Evolutionary conservation across 1,140 invertebrate species (phyloP).

Genomic region (Scaptomyza montana): DNA sequence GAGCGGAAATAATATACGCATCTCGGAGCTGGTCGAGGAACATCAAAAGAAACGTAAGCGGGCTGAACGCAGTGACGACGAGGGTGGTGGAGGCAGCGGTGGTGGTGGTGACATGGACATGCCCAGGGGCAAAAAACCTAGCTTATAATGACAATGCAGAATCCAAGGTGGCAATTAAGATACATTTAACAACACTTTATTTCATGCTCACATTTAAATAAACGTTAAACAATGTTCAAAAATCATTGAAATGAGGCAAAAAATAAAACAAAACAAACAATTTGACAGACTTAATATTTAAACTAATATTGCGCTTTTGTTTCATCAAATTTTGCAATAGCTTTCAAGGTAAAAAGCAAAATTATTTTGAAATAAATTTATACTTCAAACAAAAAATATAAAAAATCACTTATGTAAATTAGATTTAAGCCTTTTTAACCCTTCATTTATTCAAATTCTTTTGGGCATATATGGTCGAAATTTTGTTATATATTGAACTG

Average conservation of each 20-base stretch:
- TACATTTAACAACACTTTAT: slow-evolving; percentile 53
- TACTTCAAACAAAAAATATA: too few species aligned
- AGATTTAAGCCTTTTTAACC: too few species aligned
- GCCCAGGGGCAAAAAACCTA: slow-evolving; percentile 60
- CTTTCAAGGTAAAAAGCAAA: too few species aligned
- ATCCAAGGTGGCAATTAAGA: neutral
- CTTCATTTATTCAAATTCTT: too few species aligned
- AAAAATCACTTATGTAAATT: too few species aligned
- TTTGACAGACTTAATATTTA: too few species aligned
- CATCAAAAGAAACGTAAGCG: slow-evolving; percentile 78
- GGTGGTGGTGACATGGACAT: slow-evolving; percentile 23
- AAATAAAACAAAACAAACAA: neutral
- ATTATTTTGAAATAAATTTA: too few species aligned
- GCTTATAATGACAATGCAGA: slow-evolving; percentile 34
- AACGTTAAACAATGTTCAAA: slow-evolving; percentile 8
- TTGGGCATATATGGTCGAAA: too few species aligned
- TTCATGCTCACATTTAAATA: slow-evolving; percentile 22
- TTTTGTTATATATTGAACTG: too few species aligned
- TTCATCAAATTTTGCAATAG: too few species aligned
- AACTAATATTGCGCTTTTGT: too few species aligned
- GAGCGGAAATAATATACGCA: slow-evolving; percentile 66
- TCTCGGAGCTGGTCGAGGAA: slow-evolving; percentile 79
- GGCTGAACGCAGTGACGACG: slow-evolving; percentile 63
- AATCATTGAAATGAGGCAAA: neutral
- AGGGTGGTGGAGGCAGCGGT: slow-evolving; percentile 19